A percentile compares a stretch with the other conserved stretches of the same genome.
Evolutionary conservation across 2,797 vertebrate species (phyloP).

Genomic region (Sebastes goodei): DNA sequence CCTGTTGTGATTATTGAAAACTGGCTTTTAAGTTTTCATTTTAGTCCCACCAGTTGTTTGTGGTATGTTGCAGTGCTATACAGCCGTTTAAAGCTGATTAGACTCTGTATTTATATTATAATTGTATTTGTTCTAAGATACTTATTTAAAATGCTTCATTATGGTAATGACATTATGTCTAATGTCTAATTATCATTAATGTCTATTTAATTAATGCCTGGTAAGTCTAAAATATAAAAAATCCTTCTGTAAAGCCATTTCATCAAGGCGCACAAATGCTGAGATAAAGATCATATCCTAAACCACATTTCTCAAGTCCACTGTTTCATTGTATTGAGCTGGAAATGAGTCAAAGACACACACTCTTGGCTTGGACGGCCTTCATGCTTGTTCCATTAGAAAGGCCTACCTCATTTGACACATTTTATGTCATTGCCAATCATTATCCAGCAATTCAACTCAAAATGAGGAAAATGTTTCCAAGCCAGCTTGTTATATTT

Average conservation of each 20-base stretch:
- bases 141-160: neutral
- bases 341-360: neutral
- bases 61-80: neutral
- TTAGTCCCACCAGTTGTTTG: neutral
- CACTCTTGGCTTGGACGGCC: neutral
- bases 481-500: neutral
- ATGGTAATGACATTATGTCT: neutral
- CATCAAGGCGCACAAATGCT: neutral
- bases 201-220: neutral
- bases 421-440: neutral
- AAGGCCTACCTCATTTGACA: slow-evolving; percentile 8
- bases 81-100: neutral
- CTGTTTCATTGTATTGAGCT: neutral
- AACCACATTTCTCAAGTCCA: neutral
- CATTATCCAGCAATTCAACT: neutral
- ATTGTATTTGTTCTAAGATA: neutral
- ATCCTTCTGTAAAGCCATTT: neutral
- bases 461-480: neutral
- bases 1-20: neutral
- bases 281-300: neutral
- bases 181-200: neutral
- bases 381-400: neutral
- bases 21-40: neutral
- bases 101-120: neutral
- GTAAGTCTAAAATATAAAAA: neutral